Conservation (phyloP, 2,888 invertebrate genomes). For the Blastobasis adustella region DNA sequence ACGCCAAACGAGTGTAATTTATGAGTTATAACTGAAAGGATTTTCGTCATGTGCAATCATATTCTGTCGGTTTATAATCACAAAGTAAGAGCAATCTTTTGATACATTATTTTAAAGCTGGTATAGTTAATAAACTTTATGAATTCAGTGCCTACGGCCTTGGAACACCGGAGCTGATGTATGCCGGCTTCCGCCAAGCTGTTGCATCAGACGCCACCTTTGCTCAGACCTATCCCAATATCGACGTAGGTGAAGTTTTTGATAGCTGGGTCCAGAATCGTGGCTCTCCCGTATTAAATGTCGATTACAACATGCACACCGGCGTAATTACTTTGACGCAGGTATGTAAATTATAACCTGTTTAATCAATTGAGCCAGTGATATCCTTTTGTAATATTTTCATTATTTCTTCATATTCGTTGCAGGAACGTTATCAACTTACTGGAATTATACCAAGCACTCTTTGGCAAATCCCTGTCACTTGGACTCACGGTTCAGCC, state of each 20-base stretch:
- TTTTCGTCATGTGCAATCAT: too few species aligned
- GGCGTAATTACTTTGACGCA: conserved; percentile 50
- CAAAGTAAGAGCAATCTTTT: too few species aligned
- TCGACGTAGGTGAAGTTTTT: conserved; percentile 61
- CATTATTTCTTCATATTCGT: conserved; percentile 3
- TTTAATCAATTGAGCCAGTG: background rate
- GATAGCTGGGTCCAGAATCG: conserved; percentile 77
- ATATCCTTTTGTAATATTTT: background rate
- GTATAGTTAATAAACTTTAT: background rate
- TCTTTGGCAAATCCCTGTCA: conserved; percentile 59
- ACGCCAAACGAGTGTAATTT: too few species aligned
- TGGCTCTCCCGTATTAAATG: conserved; percentile 75
- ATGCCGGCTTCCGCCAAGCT: conserved; percentile 45
- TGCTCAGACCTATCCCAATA: conserved; percentile 25
- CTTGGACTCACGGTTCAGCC: conserved; percentile 54
- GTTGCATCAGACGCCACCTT: conserved; percentile 40
- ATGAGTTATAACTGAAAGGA: too few species aligned
- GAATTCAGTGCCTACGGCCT: conserved; percentile 44
- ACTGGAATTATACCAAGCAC: conserved; percentile 24
- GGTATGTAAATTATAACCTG: conserved; percentile 24
- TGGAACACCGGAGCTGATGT: conserved; percentile 49
- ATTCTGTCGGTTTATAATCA: too few species aligned
- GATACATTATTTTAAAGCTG: too few species aligned
- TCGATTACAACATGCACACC: conserved; percentile 46
- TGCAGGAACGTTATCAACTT: conserved; percentile 49